These are phyloP conservation scores for Ifrita kowaldi DNA, from an alignment of 2,113 vertebrate genomes.

Conservation along the genomic window DNA sequence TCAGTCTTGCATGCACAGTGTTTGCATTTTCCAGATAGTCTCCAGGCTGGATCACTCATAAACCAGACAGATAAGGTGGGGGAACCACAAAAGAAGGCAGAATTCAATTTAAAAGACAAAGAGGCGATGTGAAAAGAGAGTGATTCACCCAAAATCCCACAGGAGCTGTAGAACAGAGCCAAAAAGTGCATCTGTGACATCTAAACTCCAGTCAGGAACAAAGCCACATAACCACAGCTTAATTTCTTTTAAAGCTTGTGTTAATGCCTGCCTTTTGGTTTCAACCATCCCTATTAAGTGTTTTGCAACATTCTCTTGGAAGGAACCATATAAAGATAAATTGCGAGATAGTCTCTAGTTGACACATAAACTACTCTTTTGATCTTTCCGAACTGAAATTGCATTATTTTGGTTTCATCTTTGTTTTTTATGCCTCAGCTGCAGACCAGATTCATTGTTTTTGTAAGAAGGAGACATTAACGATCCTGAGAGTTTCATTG, in stretches of 20 bases:
- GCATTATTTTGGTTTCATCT: background rate
- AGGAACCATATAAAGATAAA: background rate
- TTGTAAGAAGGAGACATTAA: constrained; percentile 32
- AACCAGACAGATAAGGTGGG: background rate
- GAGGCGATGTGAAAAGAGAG: background rate
- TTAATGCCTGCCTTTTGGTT: background rate
- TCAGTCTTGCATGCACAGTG: background rate
- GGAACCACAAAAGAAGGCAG: background rate
- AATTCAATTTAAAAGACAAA: background rate
- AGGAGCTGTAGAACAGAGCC: background rate
- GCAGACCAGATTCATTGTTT: constrained; percentile 15
- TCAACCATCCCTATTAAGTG: background rate
- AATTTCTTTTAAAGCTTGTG: background rate
- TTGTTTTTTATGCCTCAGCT: background rate
- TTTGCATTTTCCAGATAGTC: background rate
- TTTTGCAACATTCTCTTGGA: background rate
- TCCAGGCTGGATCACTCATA: background rate
- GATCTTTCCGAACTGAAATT: background rate
- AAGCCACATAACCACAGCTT: background rate
- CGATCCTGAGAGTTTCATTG: background rate
- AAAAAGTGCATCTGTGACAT: background rate
- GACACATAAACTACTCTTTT: background rate
- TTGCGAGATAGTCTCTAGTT: background rate
- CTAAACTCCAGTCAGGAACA: background rate
- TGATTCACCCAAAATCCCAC: background rate